These are phyloP conservation scores for Bombus terrestris DNA, from an alignment of 1,140 invertebrate genomes.

Conservation along the genomic window DNA sequence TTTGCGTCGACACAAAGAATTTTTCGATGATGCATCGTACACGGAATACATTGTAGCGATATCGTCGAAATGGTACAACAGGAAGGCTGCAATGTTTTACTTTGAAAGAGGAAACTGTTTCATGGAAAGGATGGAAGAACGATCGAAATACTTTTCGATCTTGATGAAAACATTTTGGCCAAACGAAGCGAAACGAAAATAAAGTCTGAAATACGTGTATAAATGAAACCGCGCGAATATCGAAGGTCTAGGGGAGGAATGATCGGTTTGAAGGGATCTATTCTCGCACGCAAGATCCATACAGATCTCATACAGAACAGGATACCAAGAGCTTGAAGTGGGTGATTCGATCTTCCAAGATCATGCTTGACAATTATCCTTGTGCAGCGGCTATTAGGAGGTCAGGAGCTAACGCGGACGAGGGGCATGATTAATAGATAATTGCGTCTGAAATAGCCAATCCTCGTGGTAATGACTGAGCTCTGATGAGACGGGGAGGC, in stretches of 20 bases:
- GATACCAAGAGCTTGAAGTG: background rate
- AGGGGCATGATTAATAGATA: constrained; percentile 18
- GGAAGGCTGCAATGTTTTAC: background rate
- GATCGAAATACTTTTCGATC: too few relatives aligned
- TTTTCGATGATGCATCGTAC: background rate
- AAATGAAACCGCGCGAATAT: background rate
- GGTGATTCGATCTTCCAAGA: background rate
- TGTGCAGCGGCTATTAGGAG: background rate
- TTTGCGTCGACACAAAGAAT: background rate
- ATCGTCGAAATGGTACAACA: background rate
- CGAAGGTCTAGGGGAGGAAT: background rate
- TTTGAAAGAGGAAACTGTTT: too few relatives aligned
- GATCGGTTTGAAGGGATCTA: background rate
- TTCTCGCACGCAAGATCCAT: background rate
- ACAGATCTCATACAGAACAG: background rate
- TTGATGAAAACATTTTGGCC: background rate
- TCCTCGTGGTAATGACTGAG: constrained; percentile 10
- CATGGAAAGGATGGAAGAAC: too few relatives aligned
- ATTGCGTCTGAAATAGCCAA: constrained; percentile 10
- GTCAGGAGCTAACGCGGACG: constrained; percentile 8
- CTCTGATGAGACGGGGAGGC: constrained; percentile 8
- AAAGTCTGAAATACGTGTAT: background rate
- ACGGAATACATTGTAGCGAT: background rate
- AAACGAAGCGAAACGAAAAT: too few relatives aligned
- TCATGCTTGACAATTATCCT: constrained; percentile 10